Evolutionary conservation across 2,113 vertebrate genomes (phyloP), one percentile per base, ranked within the genome.

Genomic region (Girardinichthys multiradiatus): DNA sequence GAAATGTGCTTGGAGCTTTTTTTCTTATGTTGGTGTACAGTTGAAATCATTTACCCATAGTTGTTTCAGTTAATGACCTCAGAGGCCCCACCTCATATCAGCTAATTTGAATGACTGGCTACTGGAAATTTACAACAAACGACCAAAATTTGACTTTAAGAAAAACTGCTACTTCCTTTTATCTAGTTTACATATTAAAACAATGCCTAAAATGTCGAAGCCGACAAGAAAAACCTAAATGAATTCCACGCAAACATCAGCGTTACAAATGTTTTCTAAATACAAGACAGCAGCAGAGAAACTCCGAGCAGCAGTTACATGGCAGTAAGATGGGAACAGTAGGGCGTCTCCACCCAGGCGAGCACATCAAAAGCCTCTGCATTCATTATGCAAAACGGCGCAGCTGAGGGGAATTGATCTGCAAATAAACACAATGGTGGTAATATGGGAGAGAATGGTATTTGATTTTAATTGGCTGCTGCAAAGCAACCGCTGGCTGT

Each of bases 381-480:
- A 67, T 87, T 90, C 86, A 89, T 90, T 88, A 89, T 88, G 88
- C 80, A 83, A 84, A 91, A 87, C 70, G 72, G 68, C 14, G 15
- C 83, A 80, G 77, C 83, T 85, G 82, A 88, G 75, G 86, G 82
- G 80, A 88, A 83, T 72, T 73, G 82, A 84, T 87, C 84, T 82
- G 72, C 78, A 71, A 85, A 82, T 85, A 87, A 89, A 88, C 88
- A 88, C 69, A 87, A 81, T 79, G 81, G 70, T 31, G 75, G 72
- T 80, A 70, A 87, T 80, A 83, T 85, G 85, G 60, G 70, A 82
- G 83, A 82, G 70, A 89, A 82, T 54, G 57, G 69, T 76, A 86
- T 88, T 86, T 90, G 79, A 86, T 88, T 88, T 87, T 89, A 88
- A 91, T 87, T 91, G 87, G 83, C 72, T 88, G 82, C 86, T 79